Conservation (phyloP, 35 echinoderm and acorn worm genomes). For the Eucidaris tribuloides region DNA sequence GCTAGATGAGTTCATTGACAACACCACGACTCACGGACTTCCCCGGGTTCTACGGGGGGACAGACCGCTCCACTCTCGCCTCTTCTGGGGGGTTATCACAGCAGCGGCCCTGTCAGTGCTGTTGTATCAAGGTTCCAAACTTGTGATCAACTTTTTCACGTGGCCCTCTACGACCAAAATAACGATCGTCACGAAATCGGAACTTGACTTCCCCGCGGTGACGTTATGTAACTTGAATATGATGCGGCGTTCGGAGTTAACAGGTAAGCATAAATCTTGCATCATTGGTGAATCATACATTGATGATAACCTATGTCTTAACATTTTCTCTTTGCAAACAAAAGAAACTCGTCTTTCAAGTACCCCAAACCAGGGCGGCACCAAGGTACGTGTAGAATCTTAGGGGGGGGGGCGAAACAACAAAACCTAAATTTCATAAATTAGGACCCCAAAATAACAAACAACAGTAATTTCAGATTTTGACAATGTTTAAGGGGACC, state of each 20-base stretch:
- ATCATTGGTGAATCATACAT: too few species aligned
- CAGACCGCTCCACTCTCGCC: slow-evolving; percentile 13
- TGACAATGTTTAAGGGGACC: too few species aligned
- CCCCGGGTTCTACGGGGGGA: slow-evolving; percentile 36
- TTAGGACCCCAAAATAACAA: too few species aligned
- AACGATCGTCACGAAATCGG: slow-evolving; percentile 46
- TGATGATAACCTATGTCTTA: too few species aligned
- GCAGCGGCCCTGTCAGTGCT: slow-evolving; percentile 20
- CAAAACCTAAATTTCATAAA: too few species aligned
- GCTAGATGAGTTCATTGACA: slow-evolving; percentile 29
- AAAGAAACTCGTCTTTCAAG: too few species aligned
- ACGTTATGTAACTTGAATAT: slow-evolving; percentile 89
- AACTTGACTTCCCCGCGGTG: slow-evolving; percentile 62
- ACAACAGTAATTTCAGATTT: too few species aligned
- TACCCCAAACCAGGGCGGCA: too few species aligned
- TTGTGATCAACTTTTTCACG: slow-evolving; percentile 40
- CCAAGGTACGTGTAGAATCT: too few species aligned
- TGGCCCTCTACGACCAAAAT: slow-evolving; percentile 52
- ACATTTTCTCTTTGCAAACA: too few species aligned
- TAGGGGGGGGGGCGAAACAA: too few species aligned
- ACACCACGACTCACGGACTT: slow-evolving; percentile 75
- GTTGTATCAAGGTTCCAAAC: background rate
- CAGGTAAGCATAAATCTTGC: too few species aligned
- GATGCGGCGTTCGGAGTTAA: slow-evolving; percentile 7
- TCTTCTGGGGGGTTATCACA: slow-evolving; percentile 57